Percentiles rank a stretch among this genome's conserved stretches.
phyloP scores from a whole-genome alignment of 2,888 invertebrate species.

The Lasiommata megera region DNA sequence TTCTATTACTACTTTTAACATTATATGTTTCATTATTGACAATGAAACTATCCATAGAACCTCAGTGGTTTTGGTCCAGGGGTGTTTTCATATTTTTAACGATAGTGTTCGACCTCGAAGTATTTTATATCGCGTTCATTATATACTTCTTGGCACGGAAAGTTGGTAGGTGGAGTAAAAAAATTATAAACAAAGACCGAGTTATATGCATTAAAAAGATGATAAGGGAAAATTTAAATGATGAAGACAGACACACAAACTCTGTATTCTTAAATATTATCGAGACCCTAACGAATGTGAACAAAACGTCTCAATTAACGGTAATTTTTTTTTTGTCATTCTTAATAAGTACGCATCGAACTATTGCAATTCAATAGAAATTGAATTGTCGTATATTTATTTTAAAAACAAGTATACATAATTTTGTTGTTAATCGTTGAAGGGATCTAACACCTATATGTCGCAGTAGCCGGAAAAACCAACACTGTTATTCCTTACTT shows the following conservation, averaged over 20 bases:
- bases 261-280: constrained; percentile 27
- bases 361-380: too few species aligned
- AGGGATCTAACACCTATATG: too few species aligned
- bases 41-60: background rate
- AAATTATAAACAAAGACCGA: constrained; percentile 10
- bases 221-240: constrained; percentile 5
- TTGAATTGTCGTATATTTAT: too few species aligned
- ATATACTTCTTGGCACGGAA: constrained; percentile 32
- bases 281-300: constrained; percentile 17
- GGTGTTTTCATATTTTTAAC: constrained; percentile 27
- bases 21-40: constrained; percentile 17
- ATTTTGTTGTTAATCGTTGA: too few species aligned
- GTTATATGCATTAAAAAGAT: constrained; percentile 16
- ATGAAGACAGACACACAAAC: constrained; percentile 21
- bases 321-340: too few species aligned
- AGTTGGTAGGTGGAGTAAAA: constrained; percentile 28
- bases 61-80: background rate
- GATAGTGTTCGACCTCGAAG: constrained; percentile 35
- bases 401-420: too few species aligned
- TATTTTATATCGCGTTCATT: constrained; percentile 27
- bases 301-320: constrained; percentile 27
- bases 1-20: background rate
- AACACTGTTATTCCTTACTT: background rate
- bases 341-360: too few species aligned
- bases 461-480: background rate